Percentiles rank a stretch among this genome's conserved stretches.
Evolutionary conservation across 2,797 vertebrate genomes (phyloP).

Genomic region (Epinephelus coioides): DNA sequence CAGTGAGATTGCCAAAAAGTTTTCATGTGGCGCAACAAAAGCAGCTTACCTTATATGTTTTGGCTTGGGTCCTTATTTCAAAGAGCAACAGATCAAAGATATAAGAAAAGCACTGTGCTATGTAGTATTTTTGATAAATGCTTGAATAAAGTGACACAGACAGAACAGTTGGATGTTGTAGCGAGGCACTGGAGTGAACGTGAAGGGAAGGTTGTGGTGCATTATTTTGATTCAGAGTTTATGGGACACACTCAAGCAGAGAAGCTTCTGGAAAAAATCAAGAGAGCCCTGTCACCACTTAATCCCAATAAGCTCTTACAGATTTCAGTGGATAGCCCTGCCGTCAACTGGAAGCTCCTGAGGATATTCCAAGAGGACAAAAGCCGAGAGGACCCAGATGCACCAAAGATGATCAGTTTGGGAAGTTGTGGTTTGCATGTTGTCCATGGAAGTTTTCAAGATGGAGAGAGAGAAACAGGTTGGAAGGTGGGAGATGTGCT

Average conservation of each 20-base stretch:
- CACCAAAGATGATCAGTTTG: no score
- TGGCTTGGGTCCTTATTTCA: neutral
- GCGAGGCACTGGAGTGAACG: neutral
- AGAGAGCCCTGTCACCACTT: constrained; percentile 9
- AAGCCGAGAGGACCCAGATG: no score
- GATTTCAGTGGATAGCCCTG: neutral
- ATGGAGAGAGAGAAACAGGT: neutral
- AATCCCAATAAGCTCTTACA: neutral
- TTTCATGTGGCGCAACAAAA: neutral
- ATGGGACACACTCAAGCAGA: constrained; percentile 11
- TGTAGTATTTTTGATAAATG: constrained; percentile 7
- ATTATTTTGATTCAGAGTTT: constrained; percentile 14
- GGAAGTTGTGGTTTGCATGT: no score
- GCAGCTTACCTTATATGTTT: neutral
- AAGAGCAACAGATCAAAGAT: neutral
- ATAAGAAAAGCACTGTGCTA: neutral
- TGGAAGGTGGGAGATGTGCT: constrained; percentile 12
- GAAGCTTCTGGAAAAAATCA: neutral
- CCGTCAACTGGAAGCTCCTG: neutral
- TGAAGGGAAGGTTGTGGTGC: neutral
- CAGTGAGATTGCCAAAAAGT: neutral
- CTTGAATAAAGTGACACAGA: constrained; percentile 15
- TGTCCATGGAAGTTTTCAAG: no score
- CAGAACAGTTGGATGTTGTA: constrained; percentile 8
- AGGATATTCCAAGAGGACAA: neutral